Percentiles rank a stretch among this genome's conserved stretches.
Conservation (phyloP, 2,113 vertebrate genomes). For the Osmerus eperlanus region DNA sequence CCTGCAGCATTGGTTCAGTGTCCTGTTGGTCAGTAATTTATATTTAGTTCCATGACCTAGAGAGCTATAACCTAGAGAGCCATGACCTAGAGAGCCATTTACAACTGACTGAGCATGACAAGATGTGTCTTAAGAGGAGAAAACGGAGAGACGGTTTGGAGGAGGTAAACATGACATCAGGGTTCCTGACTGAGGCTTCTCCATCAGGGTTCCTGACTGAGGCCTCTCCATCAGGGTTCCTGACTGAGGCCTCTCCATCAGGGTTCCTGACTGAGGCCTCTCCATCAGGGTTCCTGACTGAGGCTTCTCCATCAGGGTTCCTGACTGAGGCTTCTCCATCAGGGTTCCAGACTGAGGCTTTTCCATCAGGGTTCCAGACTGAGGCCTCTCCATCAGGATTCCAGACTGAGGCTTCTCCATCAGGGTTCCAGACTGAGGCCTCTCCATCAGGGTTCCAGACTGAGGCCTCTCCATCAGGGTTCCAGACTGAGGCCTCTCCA, state of each 20-base stretch:
- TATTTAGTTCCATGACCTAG: constrained; percentile 30
- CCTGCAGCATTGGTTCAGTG: constrained; percentile 58
- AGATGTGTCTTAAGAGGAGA: constrained; percentile 15
- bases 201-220: constrained; percentile 14
- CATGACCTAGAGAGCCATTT: constrained; percentile 21
- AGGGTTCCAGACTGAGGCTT: constrained; percentile 10
- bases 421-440: constrained; percentile 9
- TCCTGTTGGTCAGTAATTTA: constrained; percentile 22
- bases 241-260: constrained; percentile 9
- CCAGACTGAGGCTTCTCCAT: constrained; percentile 1
- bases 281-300: constrained; percentile 16
- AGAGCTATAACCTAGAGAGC: neutral
- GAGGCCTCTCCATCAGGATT: constrained; percentile 3
- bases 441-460: constrained; percentile 13
- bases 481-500: constrained; percentile 1
- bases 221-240: constrained; percentile 2
- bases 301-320: constrained; percentile 3
- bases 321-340: constrained; percentile 5
- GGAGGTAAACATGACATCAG: constrained; percentile 5
- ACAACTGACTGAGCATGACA: constrained; percentile 29
- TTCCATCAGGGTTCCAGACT: constrained; percentile 11
- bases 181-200: constrained; percentile 2
- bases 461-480: constrained; percentile 5
- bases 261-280: neutral
- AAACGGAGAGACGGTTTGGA: neutral